Percentiles rank a stretch among this genome's conserved stretches.
These are phyloP conservation scores for Megalopta genalis DNA, from an alignment of 1,140 invertebrate genomes.

Conservation along the genomic window DNA sequence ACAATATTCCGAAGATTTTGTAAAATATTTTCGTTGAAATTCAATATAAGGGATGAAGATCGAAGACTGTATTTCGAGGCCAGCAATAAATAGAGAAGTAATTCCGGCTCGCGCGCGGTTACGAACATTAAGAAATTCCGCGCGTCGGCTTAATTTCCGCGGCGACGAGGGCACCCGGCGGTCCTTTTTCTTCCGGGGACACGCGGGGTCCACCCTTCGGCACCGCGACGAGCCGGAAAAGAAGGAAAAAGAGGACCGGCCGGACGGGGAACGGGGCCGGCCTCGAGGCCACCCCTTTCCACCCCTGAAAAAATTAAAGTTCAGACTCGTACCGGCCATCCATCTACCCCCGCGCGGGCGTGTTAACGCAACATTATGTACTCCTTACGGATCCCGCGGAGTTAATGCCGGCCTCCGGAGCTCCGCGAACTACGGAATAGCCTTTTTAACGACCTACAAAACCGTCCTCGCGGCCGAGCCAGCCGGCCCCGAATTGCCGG, in stretches of 20 bases:
- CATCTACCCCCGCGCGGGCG: slow-evolving; percentile 56
- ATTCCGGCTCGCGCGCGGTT: no score
- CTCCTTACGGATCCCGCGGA: slow-evolving; percentile 52
- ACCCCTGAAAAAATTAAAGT: slow-evolving; percentile 62
- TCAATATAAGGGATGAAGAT: no score
- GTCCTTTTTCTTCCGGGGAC: neutral
- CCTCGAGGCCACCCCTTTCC: neutral
- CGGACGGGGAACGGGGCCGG: neutral
- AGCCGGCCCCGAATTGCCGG: no score
- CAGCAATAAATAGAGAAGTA: no score
- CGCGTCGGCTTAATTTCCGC: no score
- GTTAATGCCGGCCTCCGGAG: slow-evolving; percentile 45
- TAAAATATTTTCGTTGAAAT: no score
- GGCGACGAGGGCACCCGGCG: no score
- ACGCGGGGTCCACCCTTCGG: neutral
- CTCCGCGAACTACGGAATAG: slow-evolving; percentile 28
- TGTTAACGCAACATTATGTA: slow-evolving; percentile 68
- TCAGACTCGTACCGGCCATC: slow-evolving; percentile 66
- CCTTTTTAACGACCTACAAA: slow-evolving; percentile 56
- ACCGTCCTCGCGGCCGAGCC: slow-evolving; percentile 15
- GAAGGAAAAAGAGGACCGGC: no score
- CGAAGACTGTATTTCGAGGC: no score
- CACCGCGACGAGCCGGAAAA: neutral
- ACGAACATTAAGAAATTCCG: no score
- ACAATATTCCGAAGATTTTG: no score